Evolutionary conservation across 2,888 invertebrate genomes (phyloP), one percentile per base, ranked within the genome.

Genomic region (Rhagophthalmus giganteus): DNA sequence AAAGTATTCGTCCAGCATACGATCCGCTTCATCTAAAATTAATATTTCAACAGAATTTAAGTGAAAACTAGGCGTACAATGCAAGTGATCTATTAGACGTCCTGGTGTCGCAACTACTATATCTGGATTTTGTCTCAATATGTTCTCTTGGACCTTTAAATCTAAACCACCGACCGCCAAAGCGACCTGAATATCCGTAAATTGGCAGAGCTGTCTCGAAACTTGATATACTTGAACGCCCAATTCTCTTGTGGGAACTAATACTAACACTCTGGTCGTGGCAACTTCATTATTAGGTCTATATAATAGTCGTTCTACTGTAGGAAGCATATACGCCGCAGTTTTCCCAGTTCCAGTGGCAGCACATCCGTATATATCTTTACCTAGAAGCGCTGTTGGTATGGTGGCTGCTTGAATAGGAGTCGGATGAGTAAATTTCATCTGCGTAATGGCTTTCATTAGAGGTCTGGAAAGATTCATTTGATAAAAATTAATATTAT

Each of bases 301-400:
- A 73, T 91, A 97, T 7, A 98, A 74, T 53, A 99, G 79, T 55
- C 98, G 81, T 76, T 99, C 99, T 40, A 99, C 71, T 1, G 96
- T 94, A 0, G 99, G 99, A 61, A 99, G 76, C 93, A 99, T 97
- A 74, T 97, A 99, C 0, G 99, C 98, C 0, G 95, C 96, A 0
- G 99, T 99, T 81, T 99, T 99, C 41, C 98, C 97, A 4, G 92
- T 89, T 39, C 99, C 99, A 0, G 98, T 99, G 0, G 97, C 96
- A 15, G 99, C 98, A 79, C 98, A 99, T 6, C 96, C 99, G 77
- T 97, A 98, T 61, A 99, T 86, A 74, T 99, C 99, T 64, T 90
- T 85, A 9, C 97, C 94, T 61, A 92, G 78, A 47, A 99, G 77
- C 2, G 94, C 97, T 6, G 96, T 82, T 1, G 99, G 98, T 70